phyloP scores from a whole-genome alignment of 2,797 vertebrate species.

The Rallus crepitans region DNA sequence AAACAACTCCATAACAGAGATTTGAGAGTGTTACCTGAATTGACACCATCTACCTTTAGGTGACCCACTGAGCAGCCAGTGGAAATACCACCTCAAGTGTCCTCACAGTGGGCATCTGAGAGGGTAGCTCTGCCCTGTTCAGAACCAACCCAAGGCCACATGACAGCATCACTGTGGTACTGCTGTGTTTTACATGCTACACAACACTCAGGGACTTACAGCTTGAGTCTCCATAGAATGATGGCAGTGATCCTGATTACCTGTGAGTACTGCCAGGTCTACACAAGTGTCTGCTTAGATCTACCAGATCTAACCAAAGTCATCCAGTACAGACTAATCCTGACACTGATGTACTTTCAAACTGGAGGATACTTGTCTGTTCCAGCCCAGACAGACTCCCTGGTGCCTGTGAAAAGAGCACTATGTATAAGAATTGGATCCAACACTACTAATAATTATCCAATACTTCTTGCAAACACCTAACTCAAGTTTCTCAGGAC shows the following conservation, averaged over 20 bases:
- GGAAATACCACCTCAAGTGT: neutral
- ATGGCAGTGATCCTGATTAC: neutral
- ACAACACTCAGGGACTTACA: neutral
- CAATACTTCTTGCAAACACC: neutral
- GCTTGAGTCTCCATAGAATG: neutral
- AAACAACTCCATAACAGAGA: neutral
- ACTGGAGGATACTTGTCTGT: neutral
- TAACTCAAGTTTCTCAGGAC: neutral
- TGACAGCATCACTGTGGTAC: fast-evolving
- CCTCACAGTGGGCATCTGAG: neutral
- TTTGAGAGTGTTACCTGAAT: neutral
- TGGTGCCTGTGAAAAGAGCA: neutral
- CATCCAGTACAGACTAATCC: neutral
- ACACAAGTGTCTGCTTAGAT: neutral
- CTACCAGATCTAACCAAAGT: neutral
- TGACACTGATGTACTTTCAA: neutral
- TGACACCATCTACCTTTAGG: neutral
- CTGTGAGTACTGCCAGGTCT: too few relatives aligned
- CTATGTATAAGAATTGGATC: neutral
- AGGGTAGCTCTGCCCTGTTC: neutral
- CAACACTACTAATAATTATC: neutral
- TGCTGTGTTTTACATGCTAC: neutral
- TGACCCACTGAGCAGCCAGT: neutral
- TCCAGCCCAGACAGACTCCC: neutral
- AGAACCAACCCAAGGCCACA: fast-evolving